Evolutionary conservation across 2,113 vertebrate genomes (phyloP), one percentile per base, ranked within the genome.

Genomic region (Mustelus asterias): DNA sequence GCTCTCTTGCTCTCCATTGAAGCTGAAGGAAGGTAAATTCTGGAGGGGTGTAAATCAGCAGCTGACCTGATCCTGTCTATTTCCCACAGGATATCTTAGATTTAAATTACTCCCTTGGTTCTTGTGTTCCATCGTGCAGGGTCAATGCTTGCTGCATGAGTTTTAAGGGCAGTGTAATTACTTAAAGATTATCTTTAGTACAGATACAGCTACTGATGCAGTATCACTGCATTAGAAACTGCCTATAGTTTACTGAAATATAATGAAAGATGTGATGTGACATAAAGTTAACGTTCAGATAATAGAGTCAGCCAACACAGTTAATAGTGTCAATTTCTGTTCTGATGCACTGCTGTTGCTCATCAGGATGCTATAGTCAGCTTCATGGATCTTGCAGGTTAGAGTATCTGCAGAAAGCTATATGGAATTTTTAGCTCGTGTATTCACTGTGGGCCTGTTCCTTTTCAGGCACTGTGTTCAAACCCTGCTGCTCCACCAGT

Each of bases 401-500:
- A 72, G 11, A 54, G 26, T 10, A 14, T 44, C 65, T 70, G 93
- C 26, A 70, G 69, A 95, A 95, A 76, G 4, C 13, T 18, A 44
- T 48, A 9, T 72, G 41, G 41, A 76, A 33, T 95, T 95, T 37
- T 95, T 33, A 90, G 88, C 48, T 54, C 22, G 33, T 63, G 88
- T 60, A 90, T 95, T 76, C 94, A 54, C 69, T 70, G 54, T 90
- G 10, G 94, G 41, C 26, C 69, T 95, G 41, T 95, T 95, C 69
- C 69, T 54, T 44, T 72, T 26, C 69, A 48, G 11, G 26, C 69
- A 16, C 94, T 94, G 22, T 76, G 94, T 11, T 72, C 44, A 29
- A 96, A 89, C 69, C 95, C 95, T 90, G 85, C 95, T 96, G 95
- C 26, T 58, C 65, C 29, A 85, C 96, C 95, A 70, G 0, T 96